Evolutionary conservation across 2,113 vertebrate species (phyloP), one percentile per base, ranked within the genome.

Genomic region (Acanthisitta chloris): DNA sequence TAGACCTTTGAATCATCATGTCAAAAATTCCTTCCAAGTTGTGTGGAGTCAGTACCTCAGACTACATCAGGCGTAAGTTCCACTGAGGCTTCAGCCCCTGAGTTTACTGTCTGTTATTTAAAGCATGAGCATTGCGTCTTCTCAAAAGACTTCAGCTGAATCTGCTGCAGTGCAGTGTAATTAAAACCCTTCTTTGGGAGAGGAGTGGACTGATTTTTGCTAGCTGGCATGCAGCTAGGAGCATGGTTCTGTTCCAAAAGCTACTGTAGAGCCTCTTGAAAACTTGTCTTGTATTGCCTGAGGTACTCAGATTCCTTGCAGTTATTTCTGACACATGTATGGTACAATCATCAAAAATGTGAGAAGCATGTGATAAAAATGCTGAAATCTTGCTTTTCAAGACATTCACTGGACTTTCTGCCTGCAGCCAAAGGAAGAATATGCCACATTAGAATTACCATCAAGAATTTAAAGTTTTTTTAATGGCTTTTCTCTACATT

Each of bases 281-380:
- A 88, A 72, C 36, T 92, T 81, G 23, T 45, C 42, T 81, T 65
- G 16, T 36, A 57, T 33, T 90, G 79, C 74, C 67, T 82, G 54
- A 72, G 69, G 54, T 59, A 17, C n/a, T 76, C 49, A 3, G 43
- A 65, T 55, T 82, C 48, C 66, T 79, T 55, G 74, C 2, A 8
- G 40, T 58, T 94, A 85, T 93, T 96, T 95, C 90, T 94, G 66
- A 92, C 36, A 45, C 17, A 7, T 52, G 38, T 51, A 69, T 43
- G 38, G 43, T 77, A 65, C 62, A 78, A 40, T 62, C 67, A 83
- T 43, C 2, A 34, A 77, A 90, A 93, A 92, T 59, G 82, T 95
- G 82, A 92, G 86, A 90, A 96, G 55, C 76, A 78, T 88, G 86
- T 70, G 80, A 55, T 34, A 90, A 59, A 81, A 66, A 54, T 66